Conservation (phyloP, 2,888 invertebrate genomes). For the Cheilosia grossa region DNA sequence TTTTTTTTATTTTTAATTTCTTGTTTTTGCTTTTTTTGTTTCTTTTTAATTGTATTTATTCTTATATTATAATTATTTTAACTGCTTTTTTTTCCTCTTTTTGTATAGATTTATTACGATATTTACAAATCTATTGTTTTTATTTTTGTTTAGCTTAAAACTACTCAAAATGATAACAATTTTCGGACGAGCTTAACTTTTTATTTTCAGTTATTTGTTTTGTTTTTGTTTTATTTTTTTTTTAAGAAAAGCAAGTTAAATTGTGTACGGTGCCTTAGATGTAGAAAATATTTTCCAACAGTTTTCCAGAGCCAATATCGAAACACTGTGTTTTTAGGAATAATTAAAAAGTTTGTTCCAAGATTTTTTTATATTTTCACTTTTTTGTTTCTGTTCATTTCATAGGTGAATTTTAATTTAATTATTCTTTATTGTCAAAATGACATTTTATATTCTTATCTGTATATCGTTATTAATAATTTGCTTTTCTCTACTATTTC, state of each 20-base stretch:
- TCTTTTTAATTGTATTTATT: conserved; percentile 52
- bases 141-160: conserved; percentile 59
- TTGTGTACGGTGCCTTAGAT: conserved; percentile 42
- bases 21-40: conserved; percentile 29
- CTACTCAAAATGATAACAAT: conserved; percentile 73
- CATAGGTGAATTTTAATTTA: conserved; percentile 46
- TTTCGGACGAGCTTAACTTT: conserved; percentile 73
- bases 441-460: conserved; percentile 58
- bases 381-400: conserved; percentile 37
- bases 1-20: conserved; percentile 44
- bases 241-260: conserved; percentile 66
- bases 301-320: conserved; percentile 47
- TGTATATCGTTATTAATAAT: conserved; percentile 40
- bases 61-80: conserved; percentile 70
- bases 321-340: conserved; percentile 62
- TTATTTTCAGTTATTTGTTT: conserved; percentile 35
- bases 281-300: conserved; percentile 41
- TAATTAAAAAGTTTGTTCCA: conserved; percentile 63
- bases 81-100: conserved; percentile 49
- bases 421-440: conserved; percentile 68
- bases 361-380: conserved; percentile 13
- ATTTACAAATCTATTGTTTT: conserved; percentile 72
- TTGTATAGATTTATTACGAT: conserved; percentile 72
- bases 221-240: neutral
- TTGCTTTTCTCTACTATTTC: conserved; percentile 61